Base-by-base conservation (phyloP, 2,797 vertebrate species). In the Brachyrhaphis roseni region DNA sequence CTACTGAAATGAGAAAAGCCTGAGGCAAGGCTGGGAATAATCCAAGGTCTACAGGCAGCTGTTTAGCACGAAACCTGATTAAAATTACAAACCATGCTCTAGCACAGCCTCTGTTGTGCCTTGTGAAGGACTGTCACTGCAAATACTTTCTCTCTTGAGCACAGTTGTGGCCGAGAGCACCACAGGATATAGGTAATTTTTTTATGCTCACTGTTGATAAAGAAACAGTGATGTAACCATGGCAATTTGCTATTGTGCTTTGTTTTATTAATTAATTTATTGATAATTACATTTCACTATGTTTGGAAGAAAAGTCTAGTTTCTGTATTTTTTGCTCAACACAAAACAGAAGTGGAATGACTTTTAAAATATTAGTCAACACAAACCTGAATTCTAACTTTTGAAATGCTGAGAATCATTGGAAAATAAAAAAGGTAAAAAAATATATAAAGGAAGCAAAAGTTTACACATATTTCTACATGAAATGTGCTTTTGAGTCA, bases 41-140 rank as follows among this genome's bases (percentile, higher is more conserved):
- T 92, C 93, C 91, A 93, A 90, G 92, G 91, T 95, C 94, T 92
- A 88, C 89, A 91, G 91, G 92, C 92, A 92, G 93, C 92, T 93
- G 91, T 94, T 95, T 94, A 96, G 93, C 90, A 91, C 83, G 57
- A 90, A 90, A 90, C 84, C 93, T 95, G 94, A 96, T 96, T 95
- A 94, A 93, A 94, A 96, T 94, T 94, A 92, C 91, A 95, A 79
- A 89, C 88, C 90, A 92, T 88, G 90, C 92, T 90, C 91, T 90
- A 91, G 82, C 88, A 83, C 82, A 82, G 90, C 86, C 84, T 91
- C 86, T 87, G 87, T 80, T 81, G 89, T 84, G 57, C 89, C 81
- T 86, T 89, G 89, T 91, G 87, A 88, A 86, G 83, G 76, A 89
- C 82, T 86, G 91, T 90, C 90, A 87, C 88, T 83, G 88, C 87